Evolutionary conservation across 2,113 vertebrate species (phyloP).

Genomic region (Corvus cornix): DNA sequence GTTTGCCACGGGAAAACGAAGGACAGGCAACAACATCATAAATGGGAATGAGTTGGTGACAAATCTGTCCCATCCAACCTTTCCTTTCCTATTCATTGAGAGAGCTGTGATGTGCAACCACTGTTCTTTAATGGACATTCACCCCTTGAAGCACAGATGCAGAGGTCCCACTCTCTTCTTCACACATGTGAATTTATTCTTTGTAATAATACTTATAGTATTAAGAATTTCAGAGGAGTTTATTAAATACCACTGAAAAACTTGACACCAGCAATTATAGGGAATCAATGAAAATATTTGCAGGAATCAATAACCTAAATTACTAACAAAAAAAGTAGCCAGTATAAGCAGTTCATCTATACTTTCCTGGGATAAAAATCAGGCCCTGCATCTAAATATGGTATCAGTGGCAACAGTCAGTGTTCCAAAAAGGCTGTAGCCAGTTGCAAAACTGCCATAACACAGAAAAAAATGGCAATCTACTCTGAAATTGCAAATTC

Average conservation of each 20-base stretch:
- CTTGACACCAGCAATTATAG: not conserved
- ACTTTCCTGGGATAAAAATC: not conserved
- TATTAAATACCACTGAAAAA: conserved; percentile 9
- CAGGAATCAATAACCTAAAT: conserved; percentile 20
- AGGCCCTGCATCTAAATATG: not conserved
- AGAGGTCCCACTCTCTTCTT: not conserved
- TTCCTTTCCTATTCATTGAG: not conserved
- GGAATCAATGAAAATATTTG: conserved; percentile 32
- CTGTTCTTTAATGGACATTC: not conserved
- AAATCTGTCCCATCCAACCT: not conserved
- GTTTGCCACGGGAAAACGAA: not conserved
- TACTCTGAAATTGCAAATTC: not conserved
- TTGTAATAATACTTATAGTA: not conserved
- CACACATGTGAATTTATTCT: not conserved
- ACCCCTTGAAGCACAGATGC: not conserved
- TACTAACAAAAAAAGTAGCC: not conserved
- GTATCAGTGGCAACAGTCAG: not conserved
- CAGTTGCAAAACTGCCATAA: not conserved
- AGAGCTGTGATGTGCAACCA: not conserved
- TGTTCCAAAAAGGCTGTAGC: not conserved
- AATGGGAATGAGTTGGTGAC: not conserved
- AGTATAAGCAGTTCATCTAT: not conserved
- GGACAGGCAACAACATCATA: not conserved
- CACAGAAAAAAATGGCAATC: not conserved
- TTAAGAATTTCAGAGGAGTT: not conserved